Percentiles rank a stretch among this genome's conserved stretches.
Evolutionary conservation across 2,113 vertebrate genomes (phyloP).

Genomic region (Setophaga kirtlandii): DNA sequence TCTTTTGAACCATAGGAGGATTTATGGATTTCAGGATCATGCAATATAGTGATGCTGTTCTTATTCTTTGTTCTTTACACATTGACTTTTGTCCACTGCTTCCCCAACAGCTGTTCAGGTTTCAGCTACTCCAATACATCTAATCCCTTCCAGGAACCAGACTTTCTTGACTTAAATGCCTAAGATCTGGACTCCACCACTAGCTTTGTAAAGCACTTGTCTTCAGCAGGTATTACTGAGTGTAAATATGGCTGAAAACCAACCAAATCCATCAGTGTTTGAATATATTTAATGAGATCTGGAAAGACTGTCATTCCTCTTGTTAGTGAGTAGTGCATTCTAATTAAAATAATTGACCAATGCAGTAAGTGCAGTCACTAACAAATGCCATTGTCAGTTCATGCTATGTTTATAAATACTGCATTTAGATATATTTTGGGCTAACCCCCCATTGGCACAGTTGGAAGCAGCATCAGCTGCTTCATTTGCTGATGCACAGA

Average conservation of each 20-base stretch:
- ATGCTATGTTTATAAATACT: not conserved
- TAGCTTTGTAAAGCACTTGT: not conserved
- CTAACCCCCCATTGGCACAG: not conserved
- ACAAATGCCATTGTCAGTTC: not conserved
- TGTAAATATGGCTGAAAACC: not conserved
- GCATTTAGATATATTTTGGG: not conserved
- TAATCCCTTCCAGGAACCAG: not conserved
- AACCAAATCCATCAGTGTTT: not conserved
- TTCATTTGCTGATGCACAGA: not conserved
- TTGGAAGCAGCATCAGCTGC: not conserved
- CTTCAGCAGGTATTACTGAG: not conserved
- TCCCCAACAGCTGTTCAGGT: not conserved
- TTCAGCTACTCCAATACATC: not conserved
- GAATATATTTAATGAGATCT: not conserved
- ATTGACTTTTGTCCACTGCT: not conserved
- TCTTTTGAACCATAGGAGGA: not conserved
- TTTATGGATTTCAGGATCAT: not conserved
- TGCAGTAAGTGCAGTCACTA: not conserved
- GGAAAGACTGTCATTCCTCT: not conserved
- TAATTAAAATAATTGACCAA: not conserved
- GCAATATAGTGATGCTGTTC: not conserved
- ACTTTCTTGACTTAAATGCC: not conserved
- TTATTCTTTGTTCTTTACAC: not conserved
- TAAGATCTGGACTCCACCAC: not conserved
- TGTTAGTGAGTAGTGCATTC: not conserved